phyloP scores from a whole-genome alignment of 2,113 vertebrate species.

The Capreolus pygargus region DNA sequence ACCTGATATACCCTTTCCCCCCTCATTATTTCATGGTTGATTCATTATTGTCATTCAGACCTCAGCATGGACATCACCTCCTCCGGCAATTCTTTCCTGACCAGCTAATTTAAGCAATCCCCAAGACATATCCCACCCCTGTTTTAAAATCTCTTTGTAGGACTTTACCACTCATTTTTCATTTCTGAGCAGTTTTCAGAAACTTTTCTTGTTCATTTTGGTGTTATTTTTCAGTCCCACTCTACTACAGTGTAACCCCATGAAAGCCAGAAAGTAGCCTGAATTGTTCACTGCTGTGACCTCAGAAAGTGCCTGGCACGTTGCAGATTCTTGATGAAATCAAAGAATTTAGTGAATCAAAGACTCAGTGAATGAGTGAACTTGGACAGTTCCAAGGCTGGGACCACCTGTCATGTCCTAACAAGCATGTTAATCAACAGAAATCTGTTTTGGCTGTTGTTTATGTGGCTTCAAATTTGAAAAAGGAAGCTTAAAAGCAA shows the following conservation, averaged over 20 bases:
- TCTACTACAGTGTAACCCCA: not conserved
- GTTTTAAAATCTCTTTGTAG: not conserved
- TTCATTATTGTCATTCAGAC: not conserved
- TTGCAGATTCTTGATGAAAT: not conserved
- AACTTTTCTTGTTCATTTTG: not conserved
- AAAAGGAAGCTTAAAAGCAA: not conserved
- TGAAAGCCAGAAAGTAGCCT: not conserved
- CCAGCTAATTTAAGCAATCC: not conserved
- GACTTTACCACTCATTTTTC: not conserved
- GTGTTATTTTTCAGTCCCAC: not conserved
- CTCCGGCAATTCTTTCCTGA: not conserved
- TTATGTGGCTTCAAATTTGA: not conserved
- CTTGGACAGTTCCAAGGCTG: not conserved
- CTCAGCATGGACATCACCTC: not conserved
- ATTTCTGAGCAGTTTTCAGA: not conserved
- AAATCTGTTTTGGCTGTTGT: not conserved
- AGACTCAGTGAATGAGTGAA: not conserved
- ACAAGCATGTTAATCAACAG: slow-evolving; percentile 12
- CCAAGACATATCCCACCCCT: not conserved
- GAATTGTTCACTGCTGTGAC: not conserved
- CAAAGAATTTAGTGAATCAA: not conserved
- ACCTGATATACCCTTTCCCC: not conserved
- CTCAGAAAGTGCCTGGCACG: not conserved
- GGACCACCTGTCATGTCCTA: not conserved
- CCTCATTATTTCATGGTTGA: not conserved